These are phyloP conservation scores for Prunella himalayana DNA, from an alignment of 2,113 vertebrate species.

Conservation along the genomic window DNA sequence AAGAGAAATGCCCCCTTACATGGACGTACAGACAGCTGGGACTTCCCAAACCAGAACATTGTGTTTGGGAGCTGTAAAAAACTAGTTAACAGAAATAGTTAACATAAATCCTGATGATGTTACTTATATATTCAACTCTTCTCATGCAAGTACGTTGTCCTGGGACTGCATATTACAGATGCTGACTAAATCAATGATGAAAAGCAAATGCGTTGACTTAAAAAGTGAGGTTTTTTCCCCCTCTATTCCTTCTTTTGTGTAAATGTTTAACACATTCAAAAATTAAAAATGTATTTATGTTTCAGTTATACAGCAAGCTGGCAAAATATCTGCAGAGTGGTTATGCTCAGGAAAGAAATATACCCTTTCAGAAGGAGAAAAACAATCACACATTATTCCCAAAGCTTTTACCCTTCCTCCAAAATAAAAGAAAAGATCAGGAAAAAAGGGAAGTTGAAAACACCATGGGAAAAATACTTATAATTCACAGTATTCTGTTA, in stretches of 20 bases:
- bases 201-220: neutral
- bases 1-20: neutral
- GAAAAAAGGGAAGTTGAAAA: neutral
- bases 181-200: neutral
- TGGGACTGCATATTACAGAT: neutral
- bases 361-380: neutral
- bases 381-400: neutral
- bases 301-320: neutral
- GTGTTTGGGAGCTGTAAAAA: neutral
- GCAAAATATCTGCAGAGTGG: neutral
- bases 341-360: neutral
- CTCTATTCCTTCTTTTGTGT: neutral
- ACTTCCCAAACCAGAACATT: neutral
- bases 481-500: neutral
- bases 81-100: no score
- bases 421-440: neutral
- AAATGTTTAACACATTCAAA: neutral
- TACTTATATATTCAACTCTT: neutral
- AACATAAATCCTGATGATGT: neutral
- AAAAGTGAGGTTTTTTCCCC: neutral
- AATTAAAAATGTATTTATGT: neutral
- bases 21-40: rapidly evolving
- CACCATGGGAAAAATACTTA: neutral
- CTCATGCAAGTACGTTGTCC: neutral
- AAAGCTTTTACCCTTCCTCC: neutral